These are phyloP conservation scores for Malacosoma neustria DNA, from an alignment of 2,888 invertebrate genomes.

Conservation along the genomic window DNA sequence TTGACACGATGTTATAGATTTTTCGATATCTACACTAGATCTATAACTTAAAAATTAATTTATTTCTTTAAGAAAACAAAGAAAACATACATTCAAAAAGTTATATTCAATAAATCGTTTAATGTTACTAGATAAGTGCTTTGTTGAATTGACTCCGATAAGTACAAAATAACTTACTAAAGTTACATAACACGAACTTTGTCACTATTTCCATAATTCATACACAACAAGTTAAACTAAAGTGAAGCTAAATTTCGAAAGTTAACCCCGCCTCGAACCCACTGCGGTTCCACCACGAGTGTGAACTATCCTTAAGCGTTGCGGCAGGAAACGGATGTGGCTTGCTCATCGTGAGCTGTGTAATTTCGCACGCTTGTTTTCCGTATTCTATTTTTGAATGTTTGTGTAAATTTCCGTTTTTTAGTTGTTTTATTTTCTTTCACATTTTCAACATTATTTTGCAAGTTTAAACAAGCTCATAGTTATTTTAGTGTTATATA, in stretches of 20 bases:
- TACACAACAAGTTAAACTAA: neutral
- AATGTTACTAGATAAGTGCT: too few relatives aligned
- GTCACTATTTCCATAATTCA: neutral
- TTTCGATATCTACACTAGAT: too few relatives aligned
- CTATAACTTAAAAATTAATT: too few relatives aligned
- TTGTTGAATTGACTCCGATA: neutral
- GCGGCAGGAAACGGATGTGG: slow-evolving; percentile 34
- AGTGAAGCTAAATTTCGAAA: neutral
- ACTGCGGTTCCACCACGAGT: neutral
- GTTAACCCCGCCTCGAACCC: neutral
- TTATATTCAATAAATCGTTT: too few relatives aligned
- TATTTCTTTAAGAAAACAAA: too few relatives aligned
- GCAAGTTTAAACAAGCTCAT: neutral
- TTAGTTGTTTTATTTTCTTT: slow-evolving; percentile 6
- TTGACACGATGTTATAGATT: too few relatives aligned
- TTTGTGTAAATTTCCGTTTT: slow-evolving; percentile 18
- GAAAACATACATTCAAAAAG: too few relatives aligned
- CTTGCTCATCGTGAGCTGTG: slow-evolving; percentile 35
- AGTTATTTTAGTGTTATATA: neutral
- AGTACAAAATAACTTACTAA: neutral
- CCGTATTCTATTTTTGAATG: slow-evolving; percentile 37
- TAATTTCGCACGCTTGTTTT: slow-evolving; percentile 38
- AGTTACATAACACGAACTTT: neutral
- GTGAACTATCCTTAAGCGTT: slow-evolving; percentile 1
- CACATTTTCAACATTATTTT: slow-evolving; percentile 1